Percentiles rank a stretch among this genome's conserved stretches.
Evolutionary conservation across 2,113 vertebrate species (phyloP).

Genomic region (sheep (Ovis aries)): ARS-UI_Ramb_v3.0 NC_056074.1:2806501-2807000

Average conservation of each 20-base stretch:
- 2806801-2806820: background rate
- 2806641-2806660: background rate
- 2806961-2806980: background rate
- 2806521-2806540: background rate
- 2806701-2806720: background rate
- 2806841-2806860: background rate
- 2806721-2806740: fast-evolving
- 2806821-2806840: background rate
- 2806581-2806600: background rate
- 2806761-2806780: background rate
- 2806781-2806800: background rate
- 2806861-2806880: background rate
- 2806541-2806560: background rate
- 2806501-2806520: background rate
- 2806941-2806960: background rate
- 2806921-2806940: background rate
- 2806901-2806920: background rate
- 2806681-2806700: background rate
- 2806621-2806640: background rate
- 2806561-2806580: background rate
- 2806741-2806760: background rate
- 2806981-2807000: background rate
- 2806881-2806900: background rate
- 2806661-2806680: background rate
- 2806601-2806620: background rate